Conservation (phyloP, 2,113 vertebrate genomes). For the Quiscalus mexicanus region DNA sequence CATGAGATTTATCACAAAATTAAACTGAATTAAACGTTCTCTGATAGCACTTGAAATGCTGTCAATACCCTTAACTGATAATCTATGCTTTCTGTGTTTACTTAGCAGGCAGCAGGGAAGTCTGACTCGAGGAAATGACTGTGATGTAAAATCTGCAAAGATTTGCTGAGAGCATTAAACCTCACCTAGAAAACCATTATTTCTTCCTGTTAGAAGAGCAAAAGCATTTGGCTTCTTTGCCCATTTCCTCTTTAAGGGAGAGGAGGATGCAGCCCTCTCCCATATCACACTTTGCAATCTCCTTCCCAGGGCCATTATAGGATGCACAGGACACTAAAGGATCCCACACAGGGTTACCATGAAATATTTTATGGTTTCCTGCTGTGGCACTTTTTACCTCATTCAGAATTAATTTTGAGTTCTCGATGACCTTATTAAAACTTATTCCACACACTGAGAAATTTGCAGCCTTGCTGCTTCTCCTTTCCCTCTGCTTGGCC, state of each 20-base stretch:
- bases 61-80: conserved; percentile 79
- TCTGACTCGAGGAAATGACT: conserved; percentile 53
- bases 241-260: background rate
- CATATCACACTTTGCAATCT: background rate
- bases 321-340: background rate
- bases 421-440: background rate
- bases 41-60: conserved; percentile 76
- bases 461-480: background rate
- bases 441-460: background rate
- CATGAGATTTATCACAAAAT: conserved; percentile 81
- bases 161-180: conserved; percentile 36
- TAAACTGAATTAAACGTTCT: conserved; percentile 82
- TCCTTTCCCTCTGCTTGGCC: background rate
- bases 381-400: background rate
- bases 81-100: conserved; percentile 76
- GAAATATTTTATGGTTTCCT: background rate
- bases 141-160: conserved; percentile 49
- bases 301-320: background rate
- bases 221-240: background rate
- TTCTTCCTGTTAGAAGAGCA: background rate
- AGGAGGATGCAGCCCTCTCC: background rate
- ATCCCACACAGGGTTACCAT: background rate
- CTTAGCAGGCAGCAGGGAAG: conserved; percentile 58
- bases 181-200: conserved; percentile 16
- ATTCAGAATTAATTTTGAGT: background rate